Conservation (phyloP, 2,113 vertebrate species). For the Menura novaehollandiae region DNA sequence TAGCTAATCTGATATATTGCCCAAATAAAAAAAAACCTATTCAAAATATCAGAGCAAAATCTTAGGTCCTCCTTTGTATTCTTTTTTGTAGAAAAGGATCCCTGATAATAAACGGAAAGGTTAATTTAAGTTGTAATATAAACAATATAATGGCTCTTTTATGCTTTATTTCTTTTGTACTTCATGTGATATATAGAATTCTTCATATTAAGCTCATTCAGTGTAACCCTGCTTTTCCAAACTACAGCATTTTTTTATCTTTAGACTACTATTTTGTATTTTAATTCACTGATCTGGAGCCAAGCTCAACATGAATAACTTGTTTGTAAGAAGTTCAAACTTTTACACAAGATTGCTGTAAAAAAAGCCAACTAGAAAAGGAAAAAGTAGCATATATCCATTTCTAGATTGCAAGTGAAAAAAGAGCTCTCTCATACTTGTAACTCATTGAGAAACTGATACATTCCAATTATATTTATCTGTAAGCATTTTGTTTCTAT, state of each 20-base stretch:
- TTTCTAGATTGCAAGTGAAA: constrained; percentile 21
- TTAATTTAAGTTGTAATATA: constrained; percentile 17
- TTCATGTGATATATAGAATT: neutral
- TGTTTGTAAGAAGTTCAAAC: neutral
- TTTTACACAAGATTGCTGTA: neutral
- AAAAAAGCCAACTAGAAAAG: neutral
- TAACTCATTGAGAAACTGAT: constrained; percentile 12
- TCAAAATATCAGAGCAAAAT: neutral
- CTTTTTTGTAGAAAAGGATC: neutral
- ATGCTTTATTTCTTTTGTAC: constrained; percentile 1
- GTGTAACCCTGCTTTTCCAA: constrained; percentile 12
- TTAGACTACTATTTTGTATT: neutral
- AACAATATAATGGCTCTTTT: neutral
- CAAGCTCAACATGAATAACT: neutral
- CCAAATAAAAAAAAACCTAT: neutral
- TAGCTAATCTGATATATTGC: neutral
- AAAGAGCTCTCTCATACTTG: constrained; percentile 60
- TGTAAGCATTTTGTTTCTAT: constrained; percentile 16
- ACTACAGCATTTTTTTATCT: neutral
- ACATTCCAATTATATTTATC: constrained; percentile 4
- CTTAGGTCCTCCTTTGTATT: neutral
- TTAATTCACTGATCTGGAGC: neutral
- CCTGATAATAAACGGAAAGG: neutral
- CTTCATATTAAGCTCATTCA: constrained; percentile 50
- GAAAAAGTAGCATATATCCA: neutral